phyloP scores from a whole-genome alignment of 1,140 invertebrate species.

The Camponotus pennsylvanicus region DNA sequence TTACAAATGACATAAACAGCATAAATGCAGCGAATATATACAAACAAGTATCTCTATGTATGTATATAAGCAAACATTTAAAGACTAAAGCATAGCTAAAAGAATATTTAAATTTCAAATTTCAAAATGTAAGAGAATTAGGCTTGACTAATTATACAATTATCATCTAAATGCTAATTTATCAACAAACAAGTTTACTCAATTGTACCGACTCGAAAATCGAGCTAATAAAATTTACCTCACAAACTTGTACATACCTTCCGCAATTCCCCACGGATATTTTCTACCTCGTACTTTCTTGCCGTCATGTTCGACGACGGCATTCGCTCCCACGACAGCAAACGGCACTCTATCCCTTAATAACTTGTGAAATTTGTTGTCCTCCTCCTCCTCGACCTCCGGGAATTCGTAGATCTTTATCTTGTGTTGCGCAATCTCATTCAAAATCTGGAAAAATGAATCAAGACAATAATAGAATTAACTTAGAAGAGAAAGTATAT shows the following conservation, averaged over 20 bases:
- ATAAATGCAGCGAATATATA: neutral
- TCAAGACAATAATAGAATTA: slow-evolving; percentile 14
- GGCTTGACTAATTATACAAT: neutral
- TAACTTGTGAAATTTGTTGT: slow-evolving; percentile 90
- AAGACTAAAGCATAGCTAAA: neutral
- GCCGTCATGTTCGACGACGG: slow-evolving; percentile 95
- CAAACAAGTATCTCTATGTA: neutral
- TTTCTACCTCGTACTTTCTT: slow-evolving; percentile 95
- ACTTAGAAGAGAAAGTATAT: slow-evolving; percentile 1
- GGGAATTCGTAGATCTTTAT: slow-evolving; percentile 99
- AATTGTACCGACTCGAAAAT: neutral
- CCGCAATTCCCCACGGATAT: slow-evolving; percentile 99
- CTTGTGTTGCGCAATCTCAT: slow-evolving; percentile 98
- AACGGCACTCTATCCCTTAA: slow-evolving; percentile 97
- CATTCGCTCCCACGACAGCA: slow-evolving; percentile 99
- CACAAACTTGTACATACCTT: slow-evolving; percentile 87
- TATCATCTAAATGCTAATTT: neutral
- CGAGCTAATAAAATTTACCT: neutral
- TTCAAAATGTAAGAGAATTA: neutral
- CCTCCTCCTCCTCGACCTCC: slow-evolving; percentile 92
- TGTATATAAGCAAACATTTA: neutral
- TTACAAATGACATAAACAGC: neutral
- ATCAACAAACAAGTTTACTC: neutral
- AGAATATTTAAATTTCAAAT: neutral
- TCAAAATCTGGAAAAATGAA: slow-evolving; percentile 92